These are phyloP conservation scores for Barypeithes pellucidus DNA, from an alignment of 2,888 invertebrate genomes.

Conservation along the genomic window DNA sequence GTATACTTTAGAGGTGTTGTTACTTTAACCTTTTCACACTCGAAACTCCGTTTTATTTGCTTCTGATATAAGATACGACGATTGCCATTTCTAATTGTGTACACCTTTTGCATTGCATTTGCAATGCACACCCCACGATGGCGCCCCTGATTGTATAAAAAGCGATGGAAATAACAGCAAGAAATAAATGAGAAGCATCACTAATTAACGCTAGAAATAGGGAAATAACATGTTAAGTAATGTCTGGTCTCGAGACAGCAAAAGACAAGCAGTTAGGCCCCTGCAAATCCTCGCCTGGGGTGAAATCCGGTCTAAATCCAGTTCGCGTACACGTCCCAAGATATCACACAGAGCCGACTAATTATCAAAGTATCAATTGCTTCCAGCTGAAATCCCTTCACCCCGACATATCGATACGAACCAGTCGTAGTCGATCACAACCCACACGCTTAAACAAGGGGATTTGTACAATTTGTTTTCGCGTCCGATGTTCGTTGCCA, in stretches of 20 bases:
- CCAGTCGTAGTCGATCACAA: conserved; percentile 44
- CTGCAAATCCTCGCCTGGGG: conserved; percentile 47
- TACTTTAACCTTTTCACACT: no score
- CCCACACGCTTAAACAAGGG: conserved; percentile 43
- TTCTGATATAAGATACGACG: no score
- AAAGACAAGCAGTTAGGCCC: conserved; percentile 42
- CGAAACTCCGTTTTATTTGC: no score
- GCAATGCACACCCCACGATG: no score
- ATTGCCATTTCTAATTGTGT: no score
- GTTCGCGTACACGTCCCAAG: conserved; percentile 40
- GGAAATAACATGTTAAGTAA: conserved; percentile 6
- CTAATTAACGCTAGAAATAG: conserved; percentile 5
- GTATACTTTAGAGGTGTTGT: no score
- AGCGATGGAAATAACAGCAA: not conserved
- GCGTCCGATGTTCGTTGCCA: conserved; percentile 24
- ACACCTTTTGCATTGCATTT: no score
- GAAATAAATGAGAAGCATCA: not conserved
- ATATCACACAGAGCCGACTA: conserved; percentile 50
- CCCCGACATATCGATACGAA: conserved; percentile 43
- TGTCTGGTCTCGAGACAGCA: conserved; percentile 24
- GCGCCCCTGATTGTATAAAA: no score
- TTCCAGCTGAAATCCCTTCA: conserved; percentile 45
- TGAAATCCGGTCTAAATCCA: conserved; percentile 35
- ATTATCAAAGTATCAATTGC: conserved; percentile 54
- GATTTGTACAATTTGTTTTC: conserved; percentile 44